Conservation (phyloP, 2,113 vertebrate species). For the Chaetura pelagica region DNA sequence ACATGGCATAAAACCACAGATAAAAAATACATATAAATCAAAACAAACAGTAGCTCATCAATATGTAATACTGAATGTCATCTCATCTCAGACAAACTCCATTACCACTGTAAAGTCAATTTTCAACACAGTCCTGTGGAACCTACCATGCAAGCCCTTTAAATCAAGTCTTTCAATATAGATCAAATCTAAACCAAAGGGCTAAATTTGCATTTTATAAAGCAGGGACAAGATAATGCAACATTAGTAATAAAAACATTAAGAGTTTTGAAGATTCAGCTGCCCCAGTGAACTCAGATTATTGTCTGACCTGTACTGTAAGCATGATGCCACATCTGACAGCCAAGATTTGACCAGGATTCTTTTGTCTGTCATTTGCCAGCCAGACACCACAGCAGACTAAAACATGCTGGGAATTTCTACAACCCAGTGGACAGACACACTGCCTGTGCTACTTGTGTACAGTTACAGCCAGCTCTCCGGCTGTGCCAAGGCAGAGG, state of each 20-base stretch:
- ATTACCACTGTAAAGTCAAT: neutral
- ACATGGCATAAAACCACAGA: neutral
- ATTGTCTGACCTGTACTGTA: neutral
- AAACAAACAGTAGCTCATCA: neutral
- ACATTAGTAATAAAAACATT: neutral
- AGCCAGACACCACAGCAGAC: rapidly evolving
- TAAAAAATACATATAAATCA: neutral
- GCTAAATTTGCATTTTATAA: neutral
- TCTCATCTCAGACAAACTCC: neutral
- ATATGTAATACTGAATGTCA: neutral
- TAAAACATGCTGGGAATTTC: neutral
- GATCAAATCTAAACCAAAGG: neutral
- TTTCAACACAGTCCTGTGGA: neutral
- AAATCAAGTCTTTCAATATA: neutral
- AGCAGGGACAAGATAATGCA: rapidly evolving
- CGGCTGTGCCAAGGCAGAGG: rapidly evolving
- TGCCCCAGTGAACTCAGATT: neutral
- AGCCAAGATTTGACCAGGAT: neutral
- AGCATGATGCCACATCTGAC: neutral
- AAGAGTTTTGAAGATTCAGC: neutral
- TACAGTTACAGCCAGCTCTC: rapidly evolving
- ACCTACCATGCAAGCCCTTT: neutral
- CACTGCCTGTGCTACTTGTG: rapidly evolving
- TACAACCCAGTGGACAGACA: neutral
- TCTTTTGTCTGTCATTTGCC: neutral